Conservation (phyloP, 23 tunicate species). For the Phallusia fumigata region DNA sequence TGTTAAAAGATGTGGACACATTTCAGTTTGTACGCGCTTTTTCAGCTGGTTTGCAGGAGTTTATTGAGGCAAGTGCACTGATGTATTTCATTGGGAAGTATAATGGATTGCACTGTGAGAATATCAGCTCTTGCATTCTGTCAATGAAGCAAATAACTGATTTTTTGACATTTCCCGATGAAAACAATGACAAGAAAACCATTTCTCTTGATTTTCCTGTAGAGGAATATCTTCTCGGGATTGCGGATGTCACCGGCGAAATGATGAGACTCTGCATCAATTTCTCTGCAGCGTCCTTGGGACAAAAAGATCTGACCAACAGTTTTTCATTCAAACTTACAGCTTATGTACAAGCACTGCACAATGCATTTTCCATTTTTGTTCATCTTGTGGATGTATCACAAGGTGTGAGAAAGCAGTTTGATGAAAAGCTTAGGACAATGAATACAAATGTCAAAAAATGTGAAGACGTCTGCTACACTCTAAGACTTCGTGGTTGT, state of each 20-base stretch:
- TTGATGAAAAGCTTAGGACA: slow-evolving; percentile 22
- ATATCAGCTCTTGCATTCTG: background rate
- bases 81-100: slow-evolving; percentile 22
- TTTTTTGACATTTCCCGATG: slow-evolving; percentile 4
- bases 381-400: slow-evolving; percentile 12
- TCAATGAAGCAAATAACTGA: background rate
- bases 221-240: slow-evolving; percentile 37
- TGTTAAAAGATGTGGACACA: slow-evolving; percentile 27
- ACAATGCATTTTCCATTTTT: slow-evolving; percentile 32
- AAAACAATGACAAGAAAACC: background rate
- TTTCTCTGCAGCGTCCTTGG: slow-evolving; percentile 25
- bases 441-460: slow-evolving; percentile 39
- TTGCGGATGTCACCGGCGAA: slow-evolving; percentile 64
- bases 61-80: slow-evolving; percentile 50
- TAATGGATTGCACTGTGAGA: background rate
- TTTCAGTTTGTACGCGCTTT: slow-evolving; percentile 34
- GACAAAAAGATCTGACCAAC: slow-evolving; percentile 3
- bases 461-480: slow-evolving; percentile 53
- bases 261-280: slow-evolving; percentile 57
- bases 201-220: slow-evolving; percentile 25
- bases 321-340: slow-evolving; percentile 32
- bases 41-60: slow-evolving; percentile 60
- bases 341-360: slow-evolving; percentile 28
- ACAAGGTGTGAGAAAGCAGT: slow-evolving; percentile 16
- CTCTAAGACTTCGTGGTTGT: slow-evolving; percentile 25